Conservation (phyloP, 1,140 invertebrate species). For the Pectinophora gossypiella region DNA sequence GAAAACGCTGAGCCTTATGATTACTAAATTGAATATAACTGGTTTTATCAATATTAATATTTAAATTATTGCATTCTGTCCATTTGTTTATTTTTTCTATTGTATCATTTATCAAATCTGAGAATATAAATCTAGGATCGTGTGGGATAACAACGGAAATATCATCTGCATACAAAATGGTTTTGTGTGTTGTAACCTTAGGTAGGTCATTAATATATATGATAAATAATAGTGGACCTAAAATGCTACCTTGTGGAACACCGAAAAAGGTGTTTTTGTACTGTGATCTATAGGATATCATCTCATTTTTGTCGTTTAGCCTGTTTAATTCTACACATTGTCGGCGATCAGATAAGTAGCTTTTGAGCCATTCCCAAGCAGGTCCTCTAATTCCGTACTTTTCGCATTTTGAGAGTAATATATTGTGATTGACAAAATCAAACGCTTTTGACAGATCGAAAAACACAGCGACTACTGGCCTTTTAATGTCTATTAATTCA, state of each 20-base stretch:
- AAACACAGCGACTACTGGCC: not conserved
- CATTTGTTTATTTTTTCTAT: not conserved
- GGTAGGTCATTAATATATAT: constrained; percentile 4
- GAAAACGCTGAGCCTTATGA: too few species aligned
- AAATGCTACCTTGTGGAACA: not conserved
- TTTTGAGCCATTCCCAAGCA: not conserved
- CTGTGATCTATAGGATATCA: not conserved
- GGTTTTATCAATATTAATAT: not conserved
- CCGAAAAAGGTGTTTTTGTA: not conserved
- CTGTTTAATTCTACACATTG: constrained; percentile 8
- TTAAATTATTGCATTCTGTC: not conserved
- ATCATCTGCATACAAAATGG: constrained; percentile 1
- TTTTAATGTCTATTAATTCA: not conserved
- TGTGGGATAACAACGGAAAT: not conserved
- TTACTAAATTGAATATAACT: not conserved
- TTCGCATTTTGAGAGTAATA: constrained; percentile 2
- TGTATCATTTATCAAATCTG: not conserved
- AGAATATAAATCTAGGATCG: not conserved
- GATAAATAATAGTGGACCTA: constrained; percentile 2
- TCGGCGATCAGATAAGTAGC: not conserved
- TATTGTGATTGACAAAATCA: constrained; percentile 9
- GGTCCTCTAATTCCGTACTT: constrained; percentile 6
- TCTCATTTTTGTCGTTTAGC: not conserved
- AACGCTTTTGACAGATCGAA: constrained; percentile 11
- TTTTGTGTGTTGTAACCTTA: not conserved